phyloP scores from a whole-genome alignment of 2,113 vertebrate species.

The Macquaria ambigua region DNA sequence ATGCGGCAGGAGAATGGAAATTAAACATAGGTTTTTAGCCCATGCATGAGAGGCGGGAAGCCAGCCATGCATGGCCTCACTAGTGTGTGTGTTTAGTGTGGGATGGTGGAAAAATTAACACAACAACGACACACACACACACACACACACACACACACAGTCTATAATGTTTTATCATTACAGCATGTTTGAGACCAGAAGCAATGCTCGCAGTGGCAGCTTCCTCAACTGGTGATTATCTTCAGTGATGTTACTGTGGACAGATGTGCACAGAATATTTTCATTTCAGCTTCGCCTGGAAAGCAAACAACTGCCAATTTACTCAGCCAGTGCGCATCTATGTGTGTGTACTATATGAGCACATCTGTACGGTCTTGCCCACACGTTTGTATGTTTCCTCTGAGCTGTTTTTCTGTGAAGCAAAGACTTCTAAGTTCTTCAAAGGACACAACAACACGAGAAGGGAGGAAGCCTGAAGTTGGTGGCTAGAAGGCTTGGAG shows the following conservation, averaged over 20 bases:
- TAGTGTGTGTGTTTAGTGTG: constrained; percentile 13
- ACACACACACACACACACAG: constrained; percentile 5
- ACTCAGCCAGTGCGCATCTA: not conserved
- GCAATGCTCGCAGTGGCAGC: not conserved
- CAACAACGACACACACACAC: not conserved
- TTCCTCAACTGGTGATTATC: constrained; percentile 54
- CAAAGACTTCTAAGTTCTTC: constrained; percentile 35
- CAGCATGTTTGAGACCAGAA: constrained; percentile 19
- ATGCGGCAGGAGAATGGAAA: constrained; percentile 75
- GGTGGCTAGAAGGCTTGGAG: constrained; percentile 30
- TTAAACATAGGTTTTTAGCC: constrained; percentile 78
- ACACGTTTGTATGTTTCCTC: constrained; percentile 50
- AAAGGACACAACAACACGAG: constrained; percentile 46
- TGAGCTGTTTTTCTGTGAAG: constrained; percentile 33
- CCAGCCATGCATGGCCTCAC: constrained; percentile 42
- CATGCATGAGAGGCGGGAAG: constrained; percentile 39
- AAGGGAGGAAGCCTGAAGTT: constrained; percentile 39
- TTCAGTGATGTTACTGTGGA: constrained; percentile 28
- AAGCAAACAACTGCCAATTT: constrained; percentile 30
- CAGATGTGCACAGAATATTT: constrained; percentile 30
- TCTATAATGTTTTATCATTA: constrained; percentile 36
- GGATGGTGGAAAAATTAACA: constrained; percentile 25
- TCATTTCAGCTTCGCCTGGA: constrained; percentile 27
- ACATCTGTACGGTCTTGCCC: constrained; percentile 6
- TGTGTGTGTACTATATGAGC: not conserved